Base-by-base conservation (phyloP, 2,113 vertebrate species). In the Petaurus breviceps region DNA sequence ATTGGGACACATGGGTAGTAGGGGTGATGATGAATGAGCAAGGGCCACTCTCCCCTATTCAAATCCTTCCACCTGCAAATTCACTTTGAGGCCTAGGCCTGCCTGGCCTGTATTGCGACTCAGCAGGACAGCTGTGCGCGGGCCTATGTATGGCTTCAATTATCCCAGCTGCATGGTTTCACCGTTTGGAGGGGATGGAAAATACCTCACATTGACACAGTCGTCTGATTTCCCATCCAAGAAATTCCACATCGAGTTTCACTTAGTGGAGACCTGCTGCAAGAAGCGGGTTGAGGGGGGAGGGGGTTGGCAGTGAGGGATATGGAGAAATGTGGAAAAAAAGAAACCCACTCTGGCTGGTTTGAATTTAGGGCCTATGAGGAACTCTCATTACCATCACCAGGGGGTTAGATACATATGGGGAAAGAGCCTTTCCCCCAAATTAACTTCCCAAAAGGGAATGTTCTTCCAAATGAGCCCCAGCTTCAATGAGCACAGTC, bases 31-130 rank as follows among this genome's bases (percentile, higher is more conserved):
- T 25, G 0, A 1, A 14, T 5, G 55, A 11, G 12, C 46, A 0
- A 23, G 10, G 0, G 1, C 57, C 10, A 16, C 31, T 0, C 0
- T 3, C 90, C 37, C n/a, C 7, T 0, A 19, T 52, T 26, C 24
- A 46, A 28, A 37, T 4, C 0, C 7, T 26, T 57, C 89, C 51
- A 52, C 89, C 93, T 95, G 57, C 53, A 93, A 22, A 84, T 37
- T n/a, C 54, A 46, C 43, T 16, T 25, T 14, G 93, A 93, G 95
- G 28, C 90, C 54, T 46, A 46, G 53, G 91, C 26, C 93, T 24
- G 12, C 0, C 4, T 8, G 12, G 16, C 14, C 9, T 52, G n/a
- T 92, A 28, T 57, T 55, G 37, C 46, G 28, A 11, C 54, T 77
- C 50, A 26, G n/a, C 49, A 54, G n/a, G 54, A 31, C 8, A n/a